phyloP scores from a whole-genome alignment of 2,113 vertebrate genomes.

The Nyctibius bracteatus region DNA sequence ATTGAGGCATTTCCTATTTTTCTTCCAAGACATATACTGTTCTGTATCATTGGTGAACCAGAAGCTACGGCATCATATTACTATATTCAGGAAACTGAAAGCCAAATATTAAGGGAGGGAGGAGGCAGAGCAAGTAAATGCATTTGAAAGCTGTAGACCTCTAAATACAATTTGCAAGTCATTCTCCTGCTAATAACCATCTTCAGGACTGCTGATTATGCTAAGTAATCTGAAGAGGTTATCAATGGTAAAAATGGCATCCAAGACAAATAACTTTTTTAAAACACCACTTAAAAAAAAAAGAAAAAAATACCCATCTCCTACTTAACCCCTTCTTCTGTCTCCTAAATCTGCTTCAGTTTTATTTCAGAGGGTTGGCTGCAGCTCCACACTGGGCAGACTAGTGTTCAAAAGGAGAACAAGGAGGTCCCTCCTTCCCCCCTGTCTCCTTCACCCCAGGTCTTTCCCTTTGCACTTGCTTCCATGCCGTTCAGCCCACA shows the following conservation, averaged over 20 bases:
- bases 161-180: not conserved
- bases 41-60: not conserved
- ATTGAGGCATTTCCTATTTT: not conserved
- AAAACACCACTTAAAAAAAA: not conserved
- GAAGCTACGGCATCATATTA: not conserved
- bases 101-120: not conserved
- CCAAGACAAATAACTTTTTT: not conserved
- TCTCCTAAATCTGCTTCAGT: not conserved
- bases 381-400: not conserved
- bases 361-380: not conserved
- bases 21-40: not conserved
- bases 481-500: not conserved
- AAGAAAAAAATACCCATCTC: no score
- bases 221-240: not conserved
- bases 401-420: not conserved
- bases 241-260: not conserved
- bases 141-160: not conserved
- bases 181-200: not conserved
- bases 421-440: not conserved
- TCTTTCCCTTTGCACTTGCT: not conserved
- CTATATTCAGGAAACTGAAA: not conserved
- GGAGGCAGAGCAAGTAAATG: not conserved
- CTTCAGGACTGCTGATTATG: not conserved
- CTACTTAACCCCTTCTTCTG: not conserved
- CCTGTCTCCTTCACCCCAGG: not conserved